A percentile compares a stretch with the other conserved stretches of the same genome.
Conservation (phyloP, 2,888 invertebrate species). For the Crepidodera aurea region DNA sequence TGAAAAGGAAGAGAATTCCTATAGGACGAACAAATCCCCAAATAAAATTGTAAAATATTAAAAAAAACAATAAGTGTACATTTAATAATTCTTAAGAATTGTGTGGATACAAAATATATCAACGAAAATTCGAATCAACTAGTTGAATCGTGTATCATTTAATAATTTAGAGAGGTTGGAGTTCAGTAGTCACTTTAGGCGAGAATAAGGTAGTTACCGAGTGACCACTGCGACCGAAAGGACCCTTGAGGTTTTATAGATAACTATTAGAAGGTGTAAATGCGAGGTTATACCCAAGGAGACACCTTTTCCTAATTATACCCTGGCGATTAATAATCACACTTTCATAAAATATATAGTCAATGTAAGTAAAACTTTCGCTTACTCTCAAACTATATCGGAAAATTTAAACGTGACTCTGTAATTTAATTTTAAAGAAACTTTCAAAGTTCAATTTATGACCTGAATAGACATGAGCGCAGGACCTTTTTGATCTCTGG, state of each 20-base stretch:
- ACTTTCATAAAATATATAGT: conserved; percentile 28
- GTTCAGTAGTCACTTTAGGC: background rate
- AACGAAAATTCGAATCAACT: too few species aligned
- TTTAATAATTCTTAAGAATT: too few species aligned
- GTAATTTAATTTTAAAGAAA: conserved; percentile 7
- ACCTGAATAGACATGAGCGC: too few species aligned
- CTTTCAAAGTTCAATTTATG: background rate
- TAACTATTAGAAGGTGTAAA: conserved; percentile 50
- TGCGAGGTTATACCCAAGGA: conserved; percentile 44
- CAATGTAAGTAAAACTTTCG: conserved; percentile 16
- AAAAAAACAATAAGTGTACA: too few species aligned
- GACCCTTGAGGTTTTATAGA: conserved; percentile 45
- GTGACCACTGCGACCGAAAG: conserved; percentile 44
- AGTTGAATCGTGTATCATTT: background rate
- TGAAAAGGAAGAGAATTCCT: too few species aligned
- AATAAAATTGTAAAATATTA: too few species aligned
- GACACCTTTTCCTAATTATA: conserved; percentile 45
- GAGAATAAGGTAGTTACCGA: conserved; percentile 38
- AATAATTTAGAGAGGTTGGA: background rate
- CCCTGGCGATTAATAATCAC: conserved; percentile 42
- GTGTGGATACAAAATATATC: too few species aligned
- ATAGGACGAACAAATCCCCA: too few species aligned
- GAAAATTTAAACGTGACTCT: background rate
- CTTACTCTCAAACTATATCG: background rate
- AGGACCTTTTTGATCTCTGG: too few species aligned